A percentile compares a stretch with the other conserved stretches of the same genome.
Conservation (phyloP, 2,888 invertebrate genomes). For the Seladonia tumulorum region DNA sequence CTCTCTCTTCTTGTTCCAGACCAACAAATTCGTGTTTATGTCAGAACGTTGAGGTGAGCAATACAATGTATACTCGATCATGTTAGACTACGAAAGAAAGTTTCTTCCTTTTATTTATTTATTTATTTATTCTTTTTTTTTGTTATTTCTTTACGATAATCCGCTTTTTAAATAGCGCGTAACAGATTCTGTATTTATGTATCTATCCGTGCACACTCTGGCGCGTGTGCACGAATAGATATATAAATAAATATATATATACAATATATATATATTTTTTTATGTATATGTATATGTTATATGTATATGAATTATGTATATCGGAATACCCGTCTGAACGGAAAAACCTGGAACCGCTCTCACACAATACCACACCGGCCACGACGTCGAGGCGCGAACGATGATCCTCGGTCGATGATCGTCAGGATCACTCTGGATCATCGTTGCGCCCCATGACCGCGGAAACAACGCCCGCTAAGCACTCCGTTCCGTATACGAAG, state of each 20-base stretch:
- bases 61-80: conserved; percentile 43
- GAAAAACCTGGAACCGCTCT: conserved; percentile 45
- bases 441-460: conserved; percentile 23
- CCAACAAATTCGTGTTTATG: conserved; percentile 57
- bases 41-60: conserved; percentile 54
- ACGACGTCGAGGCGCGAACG: conserved; percentile 15
- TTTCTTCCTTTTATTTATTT: neutral
- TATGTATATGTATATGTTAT: conserved; percentile 26
- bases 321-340: conserved; percentile 54
- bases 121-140: neutral
- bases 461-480: conserved; percentile 34
- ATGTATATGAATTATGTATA: conserved; percentile 51
- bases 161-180: conserved; percentile 44
- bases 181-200: conserved; percentile 51
- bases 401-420: conserved; percentile 28
- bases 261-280: conserved; percentile 11
- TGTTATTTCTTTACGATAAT: conserved; percentile 9
- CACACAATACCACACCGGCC: conserved; percentile 28
- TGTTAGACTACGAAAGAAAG: conserved; percentile 49
- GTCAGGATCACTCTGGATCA: neutral
- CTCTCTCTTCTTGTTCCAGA: conserved; percentile 49
- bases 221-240: neutral
- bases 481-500: conserved; percentile 18
- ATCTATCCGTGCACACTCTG: neutral
- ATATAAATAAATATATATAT: conserved; percentile 14